These are phyloP conservation scores for Tipula helvola DNA, from an alignment of 2,888 invertebrate genomes.

Conservation along the genomic window DNA sequence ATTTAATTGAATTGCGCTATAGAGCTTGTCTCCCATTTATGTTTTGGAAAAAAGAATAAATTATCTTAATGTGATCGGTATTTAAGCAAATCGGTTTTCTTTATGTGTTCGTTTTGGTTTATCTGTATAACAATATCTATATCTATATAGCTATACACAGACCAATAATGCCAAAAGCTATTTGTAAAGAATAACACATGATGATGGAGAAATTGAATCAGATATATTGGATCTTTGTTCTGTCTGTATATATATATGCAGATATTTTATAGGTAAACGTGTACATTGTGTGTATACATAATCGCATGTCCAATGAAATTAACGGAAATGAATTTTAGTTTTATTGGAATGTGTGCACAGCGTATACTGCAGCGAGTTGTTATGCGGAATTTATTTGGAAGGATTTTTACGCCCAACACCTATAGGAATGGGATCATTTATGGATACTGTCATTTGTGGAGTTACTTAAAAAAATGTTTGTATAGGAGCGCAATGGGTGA, in stretches of 20 bases:
- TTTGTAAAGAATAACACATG: neutral
- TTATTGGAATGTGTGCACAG: neutral
- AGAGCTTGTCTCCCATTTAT: neutral
- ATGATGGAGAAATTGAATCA: conserved; percentile 4
- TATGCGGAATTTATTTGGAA: neutral
- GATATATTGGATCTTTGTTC: neutral
- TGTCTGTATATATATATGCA: neutral
- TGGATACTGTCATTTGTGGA: no score
- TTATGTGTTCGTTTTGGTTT: neutral
- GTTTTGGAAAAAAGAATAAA: neutral
- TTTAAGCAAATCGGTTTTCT: neutral
- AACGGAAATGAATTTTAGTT: neutral
- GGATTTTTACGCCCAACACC: neutral
- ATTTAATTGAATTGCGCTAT: neutral
- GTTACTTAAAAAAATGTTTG: no score
- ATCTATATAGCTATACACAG: neutral
- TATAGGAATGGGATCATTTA: no score
- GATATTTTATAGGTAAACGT: neutral
- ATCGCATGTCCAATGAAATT: neutral
- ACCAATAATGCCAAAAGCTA: neutral
- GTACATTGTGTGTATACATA: neutral
- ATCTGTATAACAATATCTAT: neutral
- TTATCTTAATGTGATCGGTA: neutral
- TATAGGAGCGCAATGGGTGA: no score
- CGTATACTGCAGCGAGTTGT: neutral